phyloP scores from a whole-genome alignment of 2,888 invertebrate species.

The Stenodema calcarata region DNA sequence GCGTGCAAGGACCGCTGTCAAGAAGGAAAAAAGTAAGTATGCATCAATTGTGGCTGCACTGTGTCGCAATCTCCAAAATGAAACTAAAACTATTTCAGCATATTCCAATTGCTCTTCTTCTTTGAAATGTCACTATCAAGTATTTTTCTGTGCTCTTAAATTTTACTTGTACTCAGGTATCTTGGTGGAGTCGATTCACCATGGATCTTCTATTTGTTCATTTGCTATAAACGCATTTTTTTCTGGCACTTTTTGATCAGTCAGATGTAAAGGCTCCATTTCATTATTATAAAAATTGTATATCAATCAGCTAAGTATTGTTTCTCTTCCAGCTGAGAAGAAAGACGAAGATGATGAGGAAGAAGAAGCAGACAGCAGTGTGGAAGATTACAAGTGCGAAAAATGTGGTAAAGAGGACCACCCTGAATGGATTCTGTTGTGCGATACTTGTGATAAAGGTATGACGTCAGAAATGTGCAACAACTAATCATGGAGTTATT shows the following conservation, averaged over 20 bases:
- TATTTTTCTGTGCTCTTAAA: no score
- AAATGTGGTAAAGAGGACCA: conserved; percentile 91
- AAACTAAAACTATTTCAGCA: no score
- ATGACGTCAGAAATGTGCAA: background rate
- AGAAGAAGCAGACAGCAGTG: conserved; percentile 60
- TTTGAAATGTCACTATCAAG: no score
- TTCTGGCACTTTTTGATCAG: no score
- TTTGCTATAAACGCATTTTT: no score
- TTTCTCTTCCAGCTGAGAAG: background rate
- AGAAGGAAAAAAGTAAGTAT: conserved; percentile 62
- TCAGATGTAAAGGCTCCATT: no score
- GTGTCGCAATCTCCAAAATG: background rate
- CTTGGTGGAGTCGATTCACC: no score
- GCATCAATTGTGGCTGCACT: background rate
- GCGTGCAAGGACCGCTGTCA: conserved; percentile 77
- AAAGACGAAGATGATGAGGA: background rate
- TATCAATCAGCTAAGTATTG: no score
- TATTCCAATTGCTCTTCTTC: no score
- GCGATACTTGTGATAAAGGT: conserved; percentile 87
- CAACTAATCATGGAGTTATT: background rate
- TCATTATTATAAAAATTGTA: no score
- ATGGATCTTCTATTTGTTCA: no score
- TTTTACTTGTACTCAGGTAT: no score
- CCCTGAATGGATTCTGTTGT: conserved; percentile 96
- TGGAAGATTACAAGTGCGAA: conserved; percentile 78